Evolutionary conservation across 2,888 invertebrate species (phyloP).

Genomic region (Strigamia transsilvanica): DNA sequence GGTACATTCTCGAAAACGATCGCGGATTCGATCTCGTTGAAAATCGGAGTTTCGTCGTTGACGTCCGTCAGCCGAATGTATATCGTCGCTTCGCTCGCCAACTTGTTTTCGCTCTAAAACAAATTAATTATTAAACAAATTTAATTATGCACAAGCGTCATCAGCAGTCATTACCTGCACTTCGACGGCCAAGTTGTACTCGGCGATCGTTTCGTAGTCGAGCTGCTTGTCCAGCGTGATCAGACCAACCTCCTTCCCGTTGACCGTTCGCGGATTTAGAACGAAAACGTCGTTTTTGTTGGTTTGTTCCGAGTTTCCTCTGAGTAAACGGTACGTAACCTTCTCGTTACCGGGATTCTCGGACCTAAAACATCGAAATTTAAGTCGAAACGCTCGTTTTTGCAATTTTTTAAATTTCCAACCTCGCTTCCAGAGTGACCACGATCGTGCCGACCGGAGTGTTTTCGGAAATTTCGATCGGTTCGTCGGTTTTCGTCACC

Average conservation of each 20-base stretch:
- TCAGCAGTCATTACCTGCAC: constrained; percentile 72
- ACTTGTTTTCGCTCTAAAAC: constrained; percentile 40
- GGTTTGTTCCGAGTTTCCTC: constrained; percentile 84
- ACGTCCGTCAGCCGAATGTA: constrained; percentile 84
- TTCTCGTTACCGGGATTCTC: not conserved
- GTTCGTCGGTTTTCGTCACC: constrained; percentile 52
- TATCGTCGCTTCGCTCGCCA: constrained; percentile 81
- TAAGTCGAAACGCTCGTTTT: not conserved
- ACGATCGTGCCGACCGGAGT: constrained; percentile 32
- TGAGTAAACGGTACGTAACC: constrained; percentile 68
- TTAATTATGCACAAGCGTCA: too few species aligned
- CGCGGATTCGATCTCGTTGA: constrained; percentile 81
- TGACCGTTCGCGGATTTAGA: constrained; percentile 61
- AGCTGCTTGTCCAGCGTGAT: constrained; percentile 79
- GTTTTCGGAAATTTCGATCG: constrained; percentile 52
- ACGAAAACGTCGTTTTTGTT: constrained; percentile 79
- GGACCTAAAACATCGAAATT: not conserved
- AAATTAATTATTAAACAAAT: too few species aligned
- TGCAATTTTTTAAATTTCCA: constrained; percentile 57
- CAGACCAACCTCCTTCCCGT: constrained; percentile 73
- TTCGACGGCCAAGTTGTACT: constrained; percentile 83
- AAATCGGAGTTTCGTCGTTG: constrained; percentile 87
- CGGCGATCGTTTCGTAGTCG: constrained; percentile 84
- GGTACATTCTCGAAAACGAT: constrained; percentile 86
- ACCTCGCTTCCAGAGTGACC: constrained; percentile 53